A percentile compares a stretch with the other conserved stretches of the same genome.
These are phyloP conservation scores for Thunnus maccoyii DNA, from an alignment of 2,113 vertebrate genomes.

Conservation along the genomic window DNA sequence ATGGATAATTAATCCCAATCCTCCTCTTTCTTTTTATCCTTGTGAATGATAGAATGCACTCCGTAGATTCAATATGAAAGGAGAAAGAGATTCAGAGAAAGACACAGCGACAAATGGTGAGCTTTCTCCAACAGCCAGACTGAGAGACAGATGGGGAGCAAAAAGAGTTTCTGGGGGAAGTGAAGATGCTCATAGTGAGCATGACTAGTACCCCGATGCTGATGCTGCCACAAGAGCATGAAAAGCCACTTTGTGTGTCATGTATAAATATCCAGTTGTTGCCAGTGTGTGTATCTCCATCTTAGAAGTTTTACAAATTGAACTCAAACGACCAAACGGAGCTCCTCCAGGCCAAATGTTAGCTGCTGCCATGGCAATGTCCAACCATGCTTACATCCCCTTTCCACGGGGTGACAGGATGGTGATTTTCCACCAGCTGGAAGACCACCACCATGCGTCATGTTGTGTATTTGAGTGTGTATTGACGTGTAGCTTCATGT, in stretches of 20 bases:
- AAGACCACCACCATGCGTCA: conserved; percentile 37
- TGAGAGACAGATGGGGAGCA: conserved; percentile 71
- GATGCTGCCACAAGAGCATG: conserved; percentile 52
- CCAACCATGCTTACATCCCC: conserved; percentile 1
- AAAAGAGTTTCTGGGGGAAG: conserved; percentile 41
- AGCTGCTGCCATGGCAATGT: conserved; percentile 38
- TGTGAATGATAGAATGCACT: conserved; percentile 50
- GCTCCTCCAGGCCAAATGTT: conserved; percentile 26
- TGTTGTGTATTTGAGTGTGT: conserved; percentile 37
- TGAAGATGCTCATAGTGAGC: conserved; percentile 66
- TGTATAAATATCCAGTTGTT: conserved; percentile 65
- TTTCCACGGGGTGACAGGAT: conserved; percentile 57
- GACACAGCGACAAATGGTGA: conserved; percentile 63
- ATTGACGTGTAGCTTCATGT: conserved; percentile 33
- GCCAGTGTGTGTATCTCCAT: conserved; percentile 15
- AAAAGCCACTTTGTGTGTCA: conserved; percentile 60
- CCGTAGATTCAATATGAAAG: conserved; percentile 38
- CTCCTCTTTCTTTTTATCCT: conserved; percentile 50
- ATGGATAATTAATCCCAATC: conserved; percentile 71
- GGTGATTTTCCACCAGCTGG: conserved; percentile 51
- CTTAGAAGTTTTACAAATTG: neutral
- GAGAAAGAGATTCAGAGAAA: conserved; percentile 37
- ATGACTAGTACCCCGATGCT: conserved; percentile 49
- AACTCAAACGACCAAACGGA: conserved; percentile 3
- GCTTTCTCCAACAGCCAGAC: conserved; percentile 66